Percentiles rank a stretch among this genome's conserved stretches.
Evolutionary conservation across 2,888 invertebrate genomes (phyloP).

Genomic region (Ochropleura plecta): DNA sequence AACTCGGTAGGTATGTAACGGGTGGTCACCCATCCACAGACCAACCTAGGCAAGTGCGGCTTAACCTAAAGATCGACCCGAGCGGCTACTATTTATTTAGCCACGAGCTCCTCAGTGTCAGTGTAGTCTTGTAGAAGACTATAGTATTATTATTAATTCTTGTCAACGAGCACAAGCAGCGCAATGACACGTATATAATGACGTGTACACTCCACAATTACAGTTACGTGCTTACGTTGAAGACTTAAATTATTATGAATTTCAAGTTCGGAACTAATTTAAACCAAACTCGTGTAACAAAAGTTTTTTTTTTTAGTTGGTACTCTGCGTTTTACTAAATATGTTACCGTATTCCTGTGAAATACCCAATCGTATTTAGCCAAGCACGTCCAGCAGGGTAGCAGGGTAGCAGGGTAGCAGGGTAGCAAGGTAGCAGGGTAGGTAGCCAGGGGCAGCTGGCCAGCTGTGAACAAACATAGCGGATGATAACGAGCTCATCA

Average conservation of each 20-base stretch:
- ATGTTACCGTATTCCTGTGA: neutral
- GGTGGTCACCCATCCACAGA: too few species aligned
- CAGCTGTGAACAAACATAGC: conserved; percentile 20
- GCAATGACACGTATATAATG: too few species aligned
- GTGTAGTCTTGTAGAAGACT: too few species aligned
- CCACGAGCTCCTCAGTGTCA: too few species aligned
- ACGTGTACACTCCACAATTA: neutral
- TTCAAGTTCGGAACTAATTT: neutral
- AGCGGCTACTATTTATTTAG: too few species aligned
- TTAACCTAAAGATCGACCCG: too few species aligned
- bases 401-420: too few species aligned
- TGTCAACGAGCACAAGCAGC: neutral
- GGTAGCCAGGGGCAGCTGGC: neutral
- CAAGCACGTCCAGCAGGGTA: too few species aligned
- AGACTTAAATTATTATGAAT: neutral
- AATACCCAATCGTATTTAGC: neutral
- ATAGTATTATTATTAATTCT: neutral
- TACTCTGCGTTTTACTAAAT: neutral
- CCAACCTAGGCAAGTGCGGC: too few species aligned
- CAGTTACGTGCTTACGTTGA: neutral
- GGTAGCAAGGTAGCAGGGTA: too few species aligned
- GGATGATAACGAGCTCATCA: conserved; percentile 38
- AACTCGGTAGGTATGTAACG: too few species aligned
- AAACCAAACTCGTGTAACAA: neutral
- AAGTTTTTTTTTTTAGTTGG: neutral